These are phyloP conservation scores for Lasioglossum baleicum DNA, from an alignment of 1,140 invertebrate species.

Conservation along the genomic window DNA sequence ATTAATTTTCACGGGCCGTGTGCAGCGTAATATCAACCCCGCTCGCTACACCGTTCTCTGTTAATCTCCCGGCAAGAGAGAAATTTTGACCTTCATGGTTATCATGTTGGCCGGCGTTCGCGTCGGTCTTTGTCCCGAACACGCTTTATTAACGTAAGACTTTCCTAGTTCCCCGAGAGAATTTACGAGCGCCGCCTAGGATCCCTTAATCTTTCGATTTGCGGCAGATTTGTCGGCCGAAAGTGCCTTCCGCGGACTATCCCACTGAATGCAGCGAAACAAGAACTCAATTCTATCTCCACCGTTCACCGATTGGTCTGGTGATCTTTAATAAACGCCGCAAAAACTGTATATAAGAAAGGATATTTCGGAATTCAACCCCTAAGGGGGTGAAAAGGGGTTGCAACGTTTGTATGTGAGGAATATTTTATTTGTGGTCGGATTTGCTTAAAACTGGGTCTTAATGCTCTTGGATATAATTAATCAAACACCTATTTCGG, in stretches of 20 bases:
- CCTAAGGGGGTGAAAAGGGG: too few relatives aligned
- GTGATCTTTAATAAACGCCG: too few relatives aligned
- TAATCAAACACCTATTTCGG: too few relatives aligned
- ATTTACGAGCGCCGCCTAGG: neutral
- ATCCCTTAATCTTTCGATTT: neutral
- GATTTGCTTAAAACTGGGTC: too few relatives aligned
- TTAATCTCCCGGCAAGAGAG: slow-evolving; percentile 52
- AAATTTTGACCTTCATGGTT: slow-evolving; percentile 55
- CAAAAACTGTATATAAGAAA: too few relatives aligned
- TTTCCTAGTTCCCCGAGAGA: neutral
- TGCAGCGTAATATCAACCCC: slow-evolving; percentile 46
- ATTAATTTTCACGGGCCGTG: slow-evolving; percentile 56
- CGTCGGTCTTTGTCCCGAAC: slow-evolving; percentile 35
- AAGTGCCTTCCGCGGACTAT: neutral
- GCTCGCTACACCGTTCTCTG: slow-evolving; percentile 15
- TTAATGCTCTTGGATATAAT: too few relatives aligned
- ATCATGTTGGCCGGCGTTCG: slow-evolving; percentile 19
- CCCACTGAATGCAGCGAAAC: neutral
- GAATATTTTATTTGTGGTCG: too few relatives aligned
- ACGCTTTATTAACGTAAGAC: slow-evolving; percentile 44
- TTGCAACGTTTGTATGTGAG: too few relatives aligned
- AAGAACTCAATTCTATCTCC: too few relatives aligned
- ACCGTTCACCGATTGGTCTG: too few relatives aligned
- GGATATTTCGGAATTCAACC: too few relatives aligned
- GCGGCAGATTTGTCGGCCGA: neutral